Evolutionary conservation across 2,888 invertebrate genomes (phyloP), one percentile per base, ranked within the genome.

Genomic region (Anagyrus pseudococci): DNA sequence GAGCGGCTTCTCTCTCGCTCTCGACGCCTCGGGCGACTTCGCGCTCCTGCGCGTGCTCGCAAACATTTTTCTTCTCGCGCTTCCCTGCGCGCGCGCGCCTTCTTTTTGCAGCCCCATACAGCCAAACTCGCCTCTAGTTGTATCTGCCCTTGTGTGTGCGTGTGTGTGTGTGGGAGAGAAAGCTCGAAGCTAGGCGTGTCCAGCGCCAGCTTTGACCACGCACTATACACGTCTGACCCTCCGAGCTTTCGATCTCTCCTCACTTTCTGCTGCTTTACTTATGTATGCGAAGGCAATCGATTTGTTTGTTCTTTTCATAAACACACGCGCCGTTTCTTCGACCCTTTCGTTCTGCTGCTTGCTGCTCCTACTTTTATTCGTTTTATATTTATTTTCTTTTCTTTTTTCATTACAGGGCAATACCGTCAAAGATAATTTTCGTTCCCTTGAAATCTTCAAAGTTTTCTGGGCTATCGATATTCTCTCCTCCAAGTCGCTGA

Each of bases 401-500:
- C 10, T 29, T 29, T 29, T 29, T 29, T 29, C 10, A 7, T 29
- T 29, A 29, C 4, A 7, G 29, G 10, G 29, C 29, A 29, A 7
- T 10, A 7, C 10, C n/a, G n/a, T n/a, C n/a, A n/a, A n/a, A n/a
- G 29, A 29, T 29, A 4, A 7, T 29, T 29, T 29, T 29, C 10
- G 4, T 29, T 29, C 29, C 29, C 29, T 29, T 10, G 6, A 29
- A 7, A 29, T 10, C 4, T 29, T 29, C 4, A 29, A 7, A 29
- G 29, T 10, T 29, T 29, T 7, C 10, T 4, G 29, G 10, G 10
- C 29, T 4, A 29, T 4, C 10, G 29, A 29, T 10, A 29, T 29
- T 4, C 29, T 10, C 6, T 4, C 29, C 29, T 7, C 15, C 4
- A 52, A 48, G 64, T 29, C 46, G 65, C 53, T 66, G 56, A 48